Conservation (phyloP, 2,113 vertebrate species). For the Merops nubicus region DNA sequence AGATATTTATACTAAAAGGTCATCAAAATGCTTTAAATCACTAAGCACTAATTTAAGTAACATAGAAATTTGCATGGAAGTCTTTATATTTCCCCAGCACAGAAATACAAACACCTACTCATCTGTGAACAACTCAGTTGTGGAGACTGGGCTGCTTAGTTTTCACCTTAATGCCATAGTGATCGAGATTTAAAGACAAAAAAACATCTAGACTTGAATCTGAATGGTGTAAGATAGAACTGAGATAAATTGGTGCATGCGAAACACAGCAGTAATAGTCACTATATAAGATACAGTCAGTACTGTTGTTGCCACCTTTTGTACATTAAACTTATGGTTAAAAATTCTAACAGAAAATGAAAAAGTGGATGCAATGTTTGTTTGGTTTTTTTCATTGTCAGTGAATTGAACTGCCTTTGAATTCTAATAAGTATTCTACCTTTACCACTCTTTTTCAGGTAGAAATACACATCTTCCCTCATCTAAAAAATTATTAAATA, state of each 20-base stretch:
- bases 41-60: background rate
- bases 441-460: background rate
- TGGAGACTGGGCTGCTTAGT: background rate
- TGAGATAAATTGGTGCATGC: background rate
- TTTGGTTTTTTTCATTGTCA: background rate
- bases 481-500: background rate
- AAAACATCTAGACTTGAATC: background rate
- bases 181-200: background rate
- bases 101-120: background rate
- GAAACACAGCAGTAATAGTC: background rate
- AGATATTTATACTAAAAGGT: background rate
- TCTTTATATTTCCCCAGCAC: background rate
- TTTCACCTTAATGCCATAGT: background rate
- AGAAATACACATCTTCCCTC: background rate
- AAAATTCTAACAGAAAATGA: background rate
- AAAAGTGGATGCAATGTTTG: background rate
- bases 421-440: background rate
- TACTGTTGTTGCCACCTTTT: background rate
- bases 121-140: background rate
- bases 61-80: background rate
- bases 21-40: background rate
- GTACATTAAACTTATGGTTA: background rate
- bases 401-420: background rate
- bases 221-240: background rate
- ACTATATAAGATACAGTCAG: background rate